phyloP scores from a whole-genome alignment of 2,113 vertebrate species.

The Ochotona curzoniae region DNA sequence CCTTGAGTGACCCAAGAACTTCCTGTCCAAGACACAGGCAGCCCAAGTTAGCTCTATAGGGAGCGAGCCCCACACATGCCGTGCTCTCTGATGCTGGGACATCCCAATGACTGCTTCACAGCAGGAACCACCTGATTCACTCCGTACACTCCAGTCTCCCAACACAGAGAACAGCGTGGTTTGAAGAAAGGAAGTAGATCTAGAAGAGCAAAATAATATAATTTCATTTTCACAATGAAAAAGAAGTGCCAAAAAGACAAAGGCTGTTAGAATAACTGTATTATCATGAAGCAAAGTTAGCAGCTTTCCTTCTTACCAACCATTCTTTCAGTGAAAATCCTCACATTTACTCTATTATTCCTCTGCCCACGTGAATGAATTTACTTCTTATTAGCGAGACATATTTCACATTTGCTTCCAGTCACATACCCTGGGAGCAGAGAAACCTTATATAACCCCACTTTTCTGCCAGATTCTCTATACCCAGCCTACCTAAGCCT shows the following conservation, averaged over 20 bases:
- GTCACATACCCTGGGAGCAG: neutral
- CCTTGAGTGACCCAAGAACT: neutral
- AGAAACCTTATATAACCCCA: neutral
- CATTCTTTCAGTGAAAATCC: neutral
- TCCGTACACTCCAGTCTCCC: neutral
- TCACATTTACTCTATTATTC: conserved; percentile 45
- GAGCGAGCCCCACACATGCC: neutral
- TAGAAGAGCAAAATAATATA: neutral
- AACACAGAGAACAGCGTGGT: neutral
- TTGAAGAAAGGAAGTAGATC: neutral
- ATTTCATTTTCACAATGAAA: neutral
- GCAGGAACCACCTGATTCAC: neutral
- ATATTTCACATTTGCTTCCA: neutral
- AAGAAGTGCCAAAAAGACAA: neutral
- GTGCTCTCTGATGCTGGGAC: neutral
- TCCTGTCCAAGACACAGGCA: neutral
- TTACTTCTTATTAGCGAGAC: neutral
- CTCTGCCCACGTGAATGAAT: neutral
- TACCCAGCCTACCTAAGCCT: neutral
- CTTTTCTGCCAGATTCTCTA: neutral
- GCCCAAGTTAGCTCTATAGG: neutral
- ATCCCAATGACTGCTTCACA: neutral
- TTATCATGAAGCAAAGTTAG: neutral
- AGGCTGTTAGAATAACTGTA: neutral
- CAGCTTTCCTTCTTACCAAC: neutral